Evolutionary conservation across 2,888 invertebrate genomes (phyloP), one percentile per base, ranked within the genome.

Genomic region (Leptothorax acervorum): DNA sequence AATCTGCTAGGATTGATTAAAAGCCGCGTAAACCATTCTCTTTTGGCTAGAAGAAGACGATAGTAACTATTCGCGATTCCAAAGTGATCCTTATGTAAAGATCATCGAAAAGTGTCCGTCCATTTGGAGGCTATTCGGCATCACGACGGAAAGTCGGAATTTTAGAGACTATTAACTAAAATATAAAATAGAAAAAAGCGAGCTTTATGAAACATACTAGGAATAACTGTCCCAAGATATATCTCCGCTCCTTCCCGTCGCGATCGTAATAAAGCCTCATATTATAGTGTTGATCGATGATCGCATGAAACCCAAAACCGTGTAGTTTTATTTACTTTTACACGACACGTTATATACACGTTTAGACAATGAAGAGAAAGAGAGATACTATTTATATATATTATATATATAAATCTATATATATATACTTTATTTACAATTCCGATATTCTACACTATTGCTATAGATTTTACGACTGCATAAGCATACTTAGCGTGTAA

Each of bases 21-120:
- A 42, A 8, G 5, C n/a, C 35, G 3, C 9, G 18, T 76, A 28
- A 66, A 53, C 3, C 23, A 9, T 23, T 78, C 28, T 53, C 45
- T 31, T 11, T 53, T 55, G 31, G 4, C 18, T 74, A 11, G 31
- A 70, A 31, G 39, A 23, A 63, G 60, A 23, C n/a, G 71, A 75
- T 53, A 63, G 31, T 11, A 65, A 65, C 23, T 45, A 55, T 9
- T 71, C n/a, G 71, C 75, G 81, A 87, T 85, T 83, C 51, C 39
- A 83, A 70, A 55, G 66, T 85, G 78, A 84, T 6, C 57, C 62
- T 76, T 86, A 82, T 75, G 55, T 48, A 79, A 84, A 63, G 60
- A 73, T 86, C 87, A 86, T 88, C 82, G 86, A 90, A 85, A 81
- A 65, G 78, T 82, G 83, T 89, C 90, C 89, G 87, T 90, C 90